Evolutionary conservation across 2,888 invertebrate species (phyloP).

Genomic region (Noctua comes): DNA sequence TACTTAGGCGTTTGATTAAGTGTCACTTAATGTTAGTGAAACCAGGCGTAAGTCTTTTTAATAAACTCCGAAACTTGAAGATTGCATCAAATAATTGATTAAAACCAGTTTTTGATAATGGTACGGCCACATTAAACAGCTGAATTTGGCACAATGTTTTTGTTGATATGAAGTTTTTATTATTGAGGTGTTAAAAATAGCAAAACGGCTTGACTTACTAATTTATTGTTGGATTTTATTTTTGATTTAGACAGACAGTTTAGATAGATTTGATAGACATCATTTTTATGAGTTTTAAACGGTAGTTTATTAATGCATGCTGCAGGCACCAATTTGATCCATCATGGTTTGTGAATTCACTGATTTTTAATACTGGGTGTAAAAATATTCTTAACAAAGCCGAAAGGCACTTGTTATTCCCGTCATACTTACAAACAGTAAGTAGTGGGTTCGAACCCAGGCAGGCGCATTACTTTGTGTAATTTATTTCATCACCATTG

Average conservation of each 20-base stretch:
- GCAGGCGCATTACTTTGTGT: too few species aligned
- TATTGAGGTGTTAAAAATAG: conserved; percentile 27
- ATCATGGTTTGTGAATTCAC: too few species aligned
- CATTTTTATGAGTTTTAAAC: conserved; percentile 7
- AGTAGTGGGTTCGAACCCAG: too few species aligned
- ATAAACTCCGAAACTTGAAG: conserved; percentile 10
- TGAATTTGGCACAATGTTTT: conserved; percentile 25
- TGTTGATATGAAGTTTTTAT: background rate
- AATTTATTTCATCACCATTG: too few species aligned
- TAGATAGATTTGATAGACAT: background rate
- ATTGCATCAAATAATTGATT: conserved; percentile 48
- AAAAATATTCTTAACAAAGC: too few species aligned
- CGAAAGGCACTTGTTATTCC: too few species aligned
- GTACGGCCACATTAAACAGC: background rate
- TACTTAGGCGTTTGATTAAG: background rate
- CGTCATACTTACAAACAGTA: too few species aligned
- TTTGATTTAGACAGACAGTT: conserved; percentile 37
- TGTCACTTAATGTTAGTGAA: too few species aligned
- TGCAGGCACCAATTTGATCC: background rate
- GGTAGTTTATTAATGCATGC: conserved; percentile 30
- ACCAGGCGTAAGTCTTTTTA: conserved; percentile 1
- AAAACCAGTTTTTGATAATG: conserved; percentile 21
- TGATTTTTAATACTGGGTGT: too few species aligned
- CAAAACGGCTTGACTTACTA: conserved; percentile 7
- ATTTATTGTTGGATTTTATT: background rate